Conservation (phyloP, 2,113 vertebrate species). For the Lamprotornis superbus region DNA sequence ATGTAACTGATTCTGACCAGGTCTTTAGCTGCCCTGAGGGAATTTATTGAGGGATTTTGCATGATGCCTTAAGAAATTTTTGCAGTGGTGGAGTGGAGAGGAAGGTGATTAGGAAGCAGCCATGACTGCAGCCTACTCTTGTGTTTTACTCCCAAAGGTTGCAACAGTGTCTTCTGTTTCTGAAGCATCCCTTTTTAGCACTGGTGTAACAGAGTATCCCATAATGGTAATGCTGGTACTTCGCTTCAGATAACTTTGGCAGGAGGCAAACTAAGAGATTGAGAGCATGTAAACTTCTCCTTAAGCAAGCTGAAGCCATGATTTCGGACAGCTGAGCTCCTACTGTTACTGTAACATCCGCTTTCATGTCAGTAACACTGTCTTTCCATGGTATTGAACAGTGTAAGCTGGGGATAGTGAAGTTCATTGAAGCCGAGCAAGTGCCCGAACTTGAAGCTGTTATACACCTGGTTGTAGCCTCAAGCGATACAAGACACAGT, state of each 20-base stretch:
- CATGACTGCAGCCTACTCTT: background rate
- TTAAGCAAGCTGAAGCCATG: background rate
- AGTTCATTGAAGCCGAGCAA: constrained; percentile 95
- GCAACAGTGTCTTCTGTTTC: background rate
- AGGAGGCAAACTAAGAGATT: background rate
- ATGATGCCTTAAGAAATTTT: background rate
- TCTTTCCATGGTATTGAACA: constrained; percentile 53
- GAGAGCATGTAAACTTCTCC: background rate
- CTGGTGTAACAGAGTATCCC: background rate
- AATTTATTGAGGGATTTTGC: background rate
- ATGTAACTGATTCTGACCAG: background rate
- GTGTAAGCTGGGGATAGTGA: constrained; percentile 98
- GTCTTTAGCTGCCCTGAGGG: background rate
- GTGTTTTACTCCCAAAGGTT: background rate
- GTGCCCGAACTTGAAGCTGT: constrained; percentile 95
- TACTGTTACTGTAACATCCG: accelerated
- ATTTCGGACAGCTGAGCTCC: background rate
- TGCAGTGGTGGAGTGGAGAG: accelerated
- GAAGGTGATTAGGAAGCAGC: background rate
- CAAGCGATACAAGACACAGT: constrained; percentile 94
- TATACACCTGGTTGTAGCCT: constrained; percentile 93
- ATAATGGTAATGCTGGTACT: background rate
- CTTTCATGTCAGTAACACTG: background rate
- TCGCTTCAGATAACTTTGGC: background rate
- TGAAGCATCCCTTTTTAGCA: background rate